Evolutionary conservation across 2,888 invertebrate species (phyloP), one percentile per base, ranked within the genome.

Genomic region (Anthrax anthrax): DNA sequence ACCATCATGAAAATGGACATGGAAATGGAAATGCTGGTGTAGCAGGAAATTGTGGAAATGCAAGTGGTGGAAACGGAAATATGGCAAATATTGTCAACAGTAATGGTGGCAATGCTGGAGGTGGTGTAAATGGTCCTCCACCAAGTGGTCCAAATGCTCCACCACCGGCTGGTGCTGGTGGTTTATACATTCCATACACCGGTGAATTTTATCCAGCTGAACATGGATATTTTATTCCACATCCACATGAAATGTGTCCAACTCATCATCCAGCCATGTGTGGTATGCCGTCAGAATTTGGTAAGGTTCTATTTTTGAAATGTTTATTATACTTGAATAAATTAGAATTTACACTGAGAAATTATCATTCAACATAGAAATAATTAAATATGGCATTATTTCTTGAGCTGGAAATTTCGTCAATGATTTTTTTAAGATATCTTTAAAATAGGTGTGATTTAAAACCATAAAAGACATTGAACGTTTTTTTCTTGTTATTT

Each of bases 241-340:
- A 68, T 49, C 63, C 62, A 51, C 66, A 66, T 46, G 67, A 65
- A 44, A 63, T 68, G 50, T 80, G 80, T 60, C 76, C 77, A 54
- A 77, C 80, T 51, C 74, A 74, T 64, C 79, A 79, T 60, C 76
- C 77, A 72, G 64, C 77, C 71, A 76, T 82, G 72, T 82, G 82
- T 70, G 75, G 80, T 53, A 73, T 83, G 65, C 81, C 81, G 60
- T 73, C 80, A 58, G 82, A 82, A 66, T 83, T 78, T 68, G 82
- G 84, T 84, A 69, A 75, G 79, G 9, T n/a, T n/a, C n/a, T n/a
- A n/a, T n/a, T n/a, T n/a, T n/a, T n/a, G n/a, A n/a, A n/a, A n/a
- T n/a, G n/a, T n/a, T n/a, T n/a, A n/a, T n/a, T n/a, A n/a, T n/a
- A n/a, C n/a, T n/a, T n/a, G n/a, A n/a, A n/a, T n/a, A n/a, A n/a